Evolutionary conservation across 2,113 vertebrate genomes (phyloP).

Genomic region (Emydura subglobosa): DNA sequence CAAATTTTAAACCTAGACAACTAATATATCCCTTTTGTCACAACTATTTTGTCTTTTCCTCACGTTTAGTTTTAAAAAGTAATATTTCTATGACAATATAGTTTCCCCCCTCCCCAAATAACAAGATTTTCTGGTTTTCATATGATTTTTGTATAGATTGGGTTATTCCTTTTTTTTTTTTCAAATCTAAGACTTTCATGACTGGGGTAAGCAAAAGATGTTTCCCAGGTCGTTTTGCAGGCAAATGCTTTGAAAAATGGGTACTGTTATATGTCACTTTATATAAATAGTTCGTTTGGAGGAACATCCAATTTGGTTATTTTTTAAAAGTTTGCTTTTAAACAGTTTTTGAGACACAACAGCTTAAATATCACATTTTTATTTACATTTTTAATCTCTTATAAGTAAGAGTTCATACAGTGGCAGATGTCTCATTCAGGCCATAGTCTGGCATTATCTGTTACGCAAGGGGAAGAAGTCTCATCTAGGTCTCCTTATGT

Average conservation of each 20-base stretch:
- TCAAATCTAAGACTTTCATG: neutral
- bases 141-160: neutral
- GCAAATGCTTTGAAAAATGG: neutral
- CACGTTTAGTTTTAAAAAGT: neutral
- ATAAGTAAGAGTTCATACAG: too few relatives aligned
- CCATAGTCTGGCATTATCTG: too few relatives aligned
- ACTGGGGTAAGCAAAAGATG: neutral
- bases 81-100: neutral
- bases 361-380: neutral
- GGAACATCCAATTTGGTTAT: neutral
- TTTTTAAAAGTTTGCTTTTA: neutral
- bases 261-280: neutral
- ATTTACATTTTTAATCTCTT: neutral
- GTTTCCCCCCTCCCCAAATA: neutral
- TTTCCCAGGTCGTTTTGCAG: neutral
- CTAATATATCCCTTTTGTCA: neutral
- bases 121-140: neutral
- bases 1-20: neutral
- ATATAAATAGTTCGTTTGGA: neutral
- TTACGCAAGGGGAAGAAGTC: too few relatives aligned
- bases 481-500: too few relatives aligned
- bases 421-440: too few relatives aligned
- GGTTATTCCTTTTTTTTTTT: neutral
- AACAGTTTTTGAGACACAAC: neutral
- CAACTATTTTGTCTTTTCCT: neutral